phyloP scores from a whole-genome alignment of 2,888 invertebrate genomes.

The Acrobasis consociella region DNA sequence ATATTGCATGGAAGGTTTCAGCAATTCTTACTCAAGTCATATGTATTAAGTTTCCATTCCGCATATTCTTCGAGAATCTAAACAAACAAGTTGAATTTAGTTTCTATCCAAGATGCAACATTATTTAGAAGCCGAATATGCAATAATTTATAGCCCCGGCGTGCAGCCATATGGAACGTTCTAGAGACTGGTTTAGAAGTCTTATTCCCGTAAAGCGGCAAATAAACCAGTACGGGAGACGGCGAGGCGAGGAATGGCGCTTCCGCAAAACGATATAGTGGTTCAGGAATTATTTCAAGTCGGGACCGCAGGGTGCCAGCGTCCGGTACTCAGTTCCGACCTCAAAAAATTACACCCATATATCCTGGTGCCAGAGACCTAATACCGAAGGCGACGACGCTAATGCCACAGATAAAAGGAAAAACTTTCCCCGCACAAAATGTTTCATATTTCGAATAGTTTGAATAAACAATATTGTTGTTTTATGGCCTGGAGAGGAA shows the following conservation, averaged over 20 bases:
- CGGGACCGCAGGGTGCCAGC: neutral
- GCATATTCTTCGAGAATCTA: neutral
- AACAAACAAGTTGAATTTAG: constrained; percentile 5
- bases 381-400: constrained; percentile 18
- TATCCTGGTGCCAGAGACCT: constrained; percentile 19
- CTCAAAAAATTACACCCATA: constrained; percentile 23
- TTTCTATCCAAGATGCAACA: constrained; percentile 20
- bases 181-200: constrained; percentile 22
- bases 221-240: constrained; percentile 19
- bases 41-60: neutral
- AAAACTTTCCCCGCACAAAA: constrained; percentile 16
- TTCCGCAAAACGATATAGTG: constrained; percentile 21
- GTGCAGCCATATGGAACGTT: constrained; percentile 20
- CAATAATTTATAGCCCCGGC: constrained; percentile 18
- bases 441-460: constrained; percentile 20
- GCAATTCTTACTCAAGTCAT: too few relatives aligned
- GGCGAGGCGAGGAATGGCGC: constrained; percentile 14
- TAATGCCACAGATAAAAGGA: constrained; percentile 20
- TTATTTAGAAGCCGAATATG: constrained; percentile 18
- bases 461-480: constrained; percentile 21
- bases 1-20: too few relatives aligned
- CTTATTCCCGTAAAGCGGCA: constrained; percentile 18
- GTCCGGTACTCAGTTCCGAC: constrained; percentile 22
- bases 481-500: constrained; percentile 19
- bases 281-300: constrained; percentile 21